These are phyloP conservation scores for Eufriesea mexicana DNA, from an alignment of 1,140 invertebrate genomes.

Conservation along the genomic window DNA sequence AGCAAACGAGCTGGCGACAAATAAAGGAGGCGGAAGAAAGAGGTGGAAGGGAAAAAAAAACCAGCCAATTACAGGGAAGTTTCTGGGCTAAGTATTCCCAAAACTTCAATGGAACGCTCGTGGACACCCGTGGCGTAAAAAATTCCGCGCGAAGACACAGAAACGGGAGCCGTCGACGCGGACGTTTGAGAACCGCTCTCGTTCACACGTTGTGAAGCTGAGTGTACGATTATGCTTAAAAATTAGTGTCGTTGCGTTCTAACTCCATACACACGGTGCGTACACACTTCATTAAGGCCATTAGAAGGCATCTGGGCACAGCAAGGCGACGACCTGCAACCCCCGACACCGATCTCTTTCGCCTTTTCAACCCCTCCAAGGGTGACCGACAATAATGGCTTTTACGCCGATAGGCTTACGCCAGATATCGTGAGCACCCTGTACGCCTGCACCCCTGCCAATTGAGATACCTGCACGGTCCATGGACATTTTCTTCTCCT, in stretches of 20 bases:
- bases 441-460: conserved; percentile 41
- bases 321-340: conserved; percentile 63
- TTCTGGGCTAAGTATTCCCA: conserved; percentile 16
- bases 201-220: conserved; percentile 82
- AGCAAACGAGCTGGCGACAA: neutral
- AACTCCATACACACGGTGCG: conserved; percentile 71
- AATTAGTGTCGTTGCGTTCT: conserved; percentile 80
- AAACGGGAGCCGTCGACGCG: conserved; percentile 39
- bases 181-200: conserved; percentile 70
- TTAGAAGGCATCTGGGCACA: conserved; percentile 77
- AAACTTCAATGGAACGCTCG: conserved; percentile 34
- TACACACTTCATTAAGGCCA: conserved; percentile 82
- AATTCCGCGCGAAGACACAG: conserved; percentile 52
- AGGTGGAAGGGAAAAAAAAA: neutral
- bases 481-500: neutral
- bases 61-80: conserved; percentile 40
- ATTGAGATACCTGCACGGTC: conserved; percentile 57
- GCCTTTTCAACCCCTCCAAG: conserved; percentile 64
- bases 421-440: conserved; percentile 55
- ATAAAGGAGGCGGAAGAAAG: neutral
- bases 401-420: conserved; percentile 63
- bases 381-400: conserved; percentile 64
- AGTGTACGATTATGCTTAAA: conserved; percentile 82
- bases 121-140: conserved; percentile 49
- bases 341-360: conserved; percentile 62